Evolutionary conservation across 1,140 invertebrate species (phyloP), one percentile per base, ranked within the genome.

Genomic region (Drosophila micromelanica): DNA sequence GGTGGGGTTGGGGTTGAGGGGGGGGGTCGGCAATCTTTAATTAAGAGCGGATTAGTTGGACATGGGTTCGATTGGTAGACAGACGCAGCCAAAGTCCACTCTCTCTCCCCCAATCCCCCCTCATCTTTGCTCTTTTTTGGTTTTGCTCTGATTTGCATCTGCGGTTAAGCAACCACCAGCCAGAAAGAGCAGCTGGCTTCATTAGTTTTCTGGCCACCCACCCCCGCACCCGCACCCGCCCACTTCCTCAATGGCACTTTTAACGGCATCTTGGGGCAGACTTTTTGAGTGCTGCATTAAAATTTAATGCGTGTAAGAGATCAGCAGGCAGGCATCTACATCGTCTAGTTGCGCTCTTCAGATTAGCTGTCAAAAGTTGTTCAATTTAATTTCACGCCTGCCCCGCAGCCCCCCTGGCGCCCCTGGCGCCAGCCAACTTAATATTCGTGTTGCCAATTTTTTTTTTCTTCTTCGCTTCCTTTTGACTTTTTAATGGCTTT

Each of bases 1-100:
- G 11, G 9, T 3, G 27, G 27, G 15, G 12, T n/a, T 17, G 8
- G 27, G 8, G 5, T 11, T 2, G 23, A 8, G 17, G 1, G 17
- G 17, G 17, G n/a, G 9, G 59, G 73, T 46, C 57, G 80, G 78
- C 76, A 78, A 90, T 86, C 86, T 91, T 91, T 91, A 91, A 91
- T 91, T 91, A 91, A 91, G 90, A 91, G 82, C 80, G 80, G 82
- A 91, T 90, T 91, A 90, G 81, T 91, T 85, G 86, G 82, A 91
- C 90, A 91, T 85, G 85, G 81, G 76, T 86, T 80, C 81, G 76
- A 90, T 78, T 74, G 76, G 56, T 23, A 23, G 20, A 23, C 73
- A 73, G 80, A 84, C 80, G 37, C 43, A 12, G 20, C 42, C 42
- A 40, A 42, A 49, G 23, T 35, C 6, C 49, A 15, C 11, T 20